Base-by-base conservation (phyloP, 2,888 invertebrate genomes). In the Synanthedon myopaeformis region DNA sequence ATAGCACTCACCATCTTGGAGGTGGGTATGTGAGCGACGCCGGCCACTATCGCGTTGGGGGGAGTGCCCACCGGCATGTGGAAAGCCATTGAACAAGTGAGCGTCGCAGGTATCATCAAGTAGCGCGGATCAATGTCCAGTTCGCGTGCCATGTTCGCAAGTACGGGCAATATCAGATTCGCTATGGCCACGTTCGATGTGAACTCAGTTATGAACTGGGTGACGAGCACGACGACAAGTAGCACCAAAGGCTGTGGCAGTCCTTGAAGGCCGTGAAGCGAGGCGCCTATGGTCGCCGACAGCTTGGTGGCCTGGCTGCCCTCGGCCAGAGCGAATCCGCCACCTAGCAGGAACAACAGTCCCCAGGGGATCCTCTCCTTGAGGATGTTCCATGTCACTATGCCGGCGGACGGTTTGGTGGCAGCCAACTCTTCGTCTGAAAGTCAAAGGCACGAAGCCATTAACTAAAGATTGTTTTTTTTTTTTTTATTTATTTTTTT, bases 1-100 rank as follows among this genome's bases (percentile, higher is more conserved):
- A n/a, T n/a, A n/a, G n/a, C 23, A 66, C 77, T 74, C 66, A 93
- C 92, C 91, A 96, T 94, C 66, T 94, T 94, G 56, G 90, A 89
- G 6, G 94, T 93, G 59, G 90, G 91, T 80, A 96, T 94, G 64
- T 92, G 91, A 2, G 93, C 94, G 11, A 94, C 94, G 0, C 94
- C 94, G 17, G 94, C 94, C 0, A 95, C 96, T 56, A 98, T 95
- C 3, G 98, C 97, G 80, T 98, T 98, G 13, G 97, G 97, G 2
- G 97, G 97, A 0, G 97, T 97, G 51, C 96, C 97, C 12, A 97
- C 97, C 0, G 97, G 97, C 77, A 98, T 89, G 89, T 96, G 96
- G 89, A 97, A 95, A 8, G 95, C 96, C 88, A 96, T 96, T 53
- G 96, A 96, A 74, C 96, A 96, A 3, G 95, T 93, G 23, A 97